Base-by-base conservation (phyloP, 2,888 invertebrate species). In the Mimumesa dahlbomi region DNA sequence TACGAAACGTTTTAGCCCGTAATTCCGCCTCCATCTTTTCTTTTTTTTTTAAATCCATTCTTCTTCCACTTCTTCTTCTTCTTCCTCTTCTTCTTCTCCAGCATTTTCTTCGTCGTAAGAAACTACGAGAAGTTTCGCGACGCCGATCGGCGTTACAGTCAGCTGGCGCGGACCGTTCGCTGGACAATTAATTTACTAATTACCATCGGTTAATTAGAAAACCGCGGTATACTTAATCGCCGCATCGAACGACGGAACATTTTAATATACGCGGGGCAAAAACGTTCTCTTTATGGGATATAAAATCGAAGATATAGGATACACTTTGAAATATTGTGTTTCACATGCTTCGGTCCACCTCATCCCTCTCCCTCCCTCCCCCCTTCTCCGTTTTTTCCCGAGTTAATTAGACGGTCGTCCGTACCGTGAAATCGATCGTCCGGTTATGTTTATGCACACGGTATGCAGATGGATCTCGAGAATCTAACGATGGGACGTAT, bases 161-260 rank as follows among this genome's bases (percentile, higher is more conserved):
- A 42, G 14, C 50, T 14, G 46, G 48, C 38, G 18, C 38, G 40
- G 22, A 16, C 9, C 14, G 7, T 22, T 14, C 48, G 22, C 18
- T 14, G 38, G 18, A 43, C 67, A 73, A 77, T 77, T 76, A 76
- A 73, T 67, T 64, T 64, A 50, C 50, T 64, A 76, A 76, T 73
- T 71, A 62, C 63, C 40, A 11, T 34, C 57, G 63, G 53, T 77
- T 56, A 76, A 70, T 73, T 54, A 38, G 18, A 18, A 22, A 48
- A 38, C 46, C n/a, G 11, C n/a, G 2, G 34, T 34, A 2, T n/a
- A 11, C n/a, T 34, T 34, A 34, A 16, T 18, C 16, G 1, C 14
- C 40, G 13, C 5, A 14, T 40, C 1, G 40, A 4, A 14, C 9
- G 7, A 5, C 2, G n/a, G 4, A 5, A 49, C 18, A 34, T 49